Conservation (phyloP, 2,113 vertebrate genomes). For the Stigmatopora nigra region DNA sequence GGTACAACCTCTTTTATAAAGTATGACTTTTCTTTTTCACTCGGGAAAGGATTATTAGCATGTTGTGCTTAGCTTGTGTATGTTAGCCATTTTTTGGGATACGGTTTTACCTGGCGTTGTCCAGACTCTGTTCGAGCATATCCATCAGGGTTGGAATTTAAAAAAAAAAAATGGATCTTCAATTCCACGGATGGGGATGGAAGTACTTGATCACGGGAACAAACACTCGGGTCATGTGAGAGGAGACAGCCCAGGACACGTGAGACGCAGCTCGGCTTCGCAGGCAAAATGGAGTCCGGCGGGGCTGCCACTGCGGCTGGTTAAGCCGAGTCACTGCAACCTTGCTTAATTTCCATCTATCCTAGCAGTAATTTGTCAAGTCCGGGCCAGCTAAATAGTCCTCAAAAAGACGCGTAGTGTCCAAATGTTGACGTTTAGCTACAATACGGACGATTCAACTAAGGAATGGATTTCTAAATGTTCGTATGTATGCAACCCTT, state of each 20-base stretch:
- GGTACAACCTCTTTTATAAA: not conserved
- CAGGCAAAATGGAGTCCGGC: constrained; percentile 59
- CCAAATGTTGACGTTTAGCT: not conserved
- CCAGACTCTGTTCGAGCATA: constrained; percentile 80
- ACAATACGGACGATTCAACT: not conserved
- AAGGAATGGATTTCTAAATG: not conserved
- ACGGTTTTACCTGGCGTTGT: constrained; percentile 74
- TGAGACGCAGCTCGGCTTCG: constrained; percentile 61
- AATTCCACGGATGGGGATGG: constrained; percentile 64
- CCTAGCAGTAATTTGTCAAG: not conserved
- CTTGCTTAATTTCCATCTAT: not conserved
- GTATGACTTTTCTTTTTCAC: not conserved
- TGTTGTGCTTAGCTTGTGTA: constrained; percentile 37
- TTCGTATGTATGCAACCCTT: not conserved
- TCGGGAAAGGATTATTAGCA: constrained; percentile 33
- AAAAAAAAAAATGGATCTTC: constrained; percentile 27
- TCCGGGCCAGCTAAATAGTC: not conserved
- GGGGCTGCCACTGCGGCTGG: constrained; percentile 37
- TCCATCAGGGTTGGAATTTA: constrained; percentile 71
- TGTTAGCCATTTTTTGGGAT: constrained; percentile 51
- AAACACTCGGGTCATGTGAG: constrained; percentile 95
- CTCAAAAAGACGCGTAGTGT: not conserved
- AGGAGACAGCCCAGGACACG: constrained; percentile 72
- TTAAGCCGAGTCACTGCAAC: constrained; percentile 20
- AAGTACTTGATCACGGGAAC: constrained; percentile 85